phyloP scores from a whole-genome alignment of 1,140 invertebrate species.

The Laodelphax striatellus region DNA sequence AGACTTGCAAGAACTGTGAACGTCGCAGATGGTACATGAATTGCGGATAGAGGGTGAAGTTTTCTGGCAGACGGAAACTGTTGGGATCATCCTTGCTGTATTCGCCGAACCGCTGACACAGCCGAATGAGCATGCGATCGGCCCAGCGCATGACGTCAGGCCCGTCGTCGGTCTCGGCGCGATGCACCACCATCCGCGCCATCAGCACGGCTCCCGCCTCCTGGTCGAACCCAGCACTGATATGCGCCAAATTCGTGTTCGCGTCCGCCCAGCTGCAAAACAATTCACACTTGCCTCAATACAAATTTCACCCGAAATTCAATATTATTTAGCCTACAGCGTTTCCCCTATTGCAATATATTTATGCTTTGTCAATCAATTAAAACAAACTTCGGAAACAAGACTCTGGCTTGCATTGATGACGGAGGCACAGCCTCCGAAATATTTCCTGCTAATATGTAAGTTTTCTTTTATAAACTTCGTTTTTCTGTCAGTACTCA shows the following conservation, averaged over 20 bases:
- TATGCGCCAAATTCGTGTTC: conserved; percentile 63
- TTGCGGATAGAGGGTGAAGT: conserved; percentile 96
- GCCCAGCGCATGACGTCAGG: conserved; percentile 97
- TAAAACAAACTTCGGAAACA: too few relatives aligned
- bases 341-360: too few relatives aligned
- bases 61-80: conserved; percentile 89
- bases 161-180: conserved; percentile 91
- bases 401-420: too few relatives aligned
- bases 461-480: too few relatives aligned
- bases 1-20: conserved; percentile 99
- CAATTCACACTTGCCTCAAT: conserved; percentile 6
- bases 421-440: too few relatives aligned
- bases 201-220: conserved; percentile 95
- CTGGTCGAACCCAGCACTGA: conserved; percentile 92
- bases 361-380: too few relatives aligned
- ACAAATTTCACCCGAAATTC: too few relatives aligned
- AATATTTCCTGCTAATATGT: too few relatives aligned
- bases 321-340: too few relatives aligned
- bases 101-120: conserved; percentile 99
- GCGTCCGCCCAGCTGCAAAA: conserved; percentile 67
- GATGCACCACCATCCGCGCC: conserved; percentile 90
- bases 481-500: too few relatives aligned
- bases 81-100: conserved; percentile 96
- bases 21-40: conserved; percentile 99
- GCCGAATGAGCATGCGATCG: conserved; percentile 91